Conservation (phyloP, 2,113 vertebrate genomes). For the Neotoma lepida region DNA sequence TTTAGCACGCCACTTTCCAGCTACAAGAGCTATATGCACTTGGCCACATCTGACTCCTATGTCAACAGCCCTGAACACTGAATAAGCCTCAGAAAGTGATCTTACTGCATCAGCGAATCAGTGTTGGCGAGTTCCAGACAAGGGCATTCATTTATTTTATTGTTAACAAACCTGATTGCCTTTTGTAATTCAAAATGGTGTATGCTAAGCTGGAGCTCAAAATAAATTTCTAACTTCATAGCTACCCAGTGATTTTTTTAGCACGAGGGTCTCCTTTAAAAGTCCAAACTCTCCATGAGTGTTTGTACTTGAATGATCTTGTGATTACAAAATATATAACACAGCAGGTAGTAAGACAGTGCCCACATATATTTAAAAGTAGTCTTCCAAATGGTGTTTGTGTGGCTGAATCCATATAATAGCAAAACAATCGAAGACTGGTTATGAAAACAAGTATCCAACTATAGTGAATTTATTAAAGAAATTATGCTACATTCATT, state of each 20-base stretch:
- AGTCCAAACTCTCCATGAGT: conserved; percentile 56
- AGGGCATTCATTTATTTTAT: conserved; percentile 57
- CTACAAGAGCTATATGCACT: not conserved
- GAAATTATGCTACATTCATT: conserved; percentile 19
- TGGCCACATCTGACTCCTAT: not conserved
- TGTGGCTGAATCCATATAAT: not conserved
- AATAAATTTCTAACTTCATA: conserved; percentile 58
- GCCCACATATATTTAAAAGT: not conserved
- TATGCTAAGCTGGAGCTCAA: conserved; percentile 44
- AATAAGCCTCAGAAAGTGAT: conserved; percentile 6
- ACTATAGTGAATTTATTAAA: not conserved
- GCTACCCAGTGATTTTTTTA: conserved; percentile 55
- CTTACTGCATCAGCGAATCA: conserved; percentile 28
- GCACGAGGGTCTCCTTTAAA: conserved; percentile 53
- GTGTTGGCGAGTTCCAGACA: conserved; percentile 25
- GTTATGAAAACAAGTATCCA: not conserved
- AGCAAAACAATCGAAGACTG: conserved; percentile 24
- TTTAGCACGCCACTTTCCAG: not conserved
- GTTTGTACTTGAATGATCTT: conserved; percentile 64
- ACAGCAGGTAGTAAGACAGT: not conserved
- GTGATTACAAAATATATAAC: conserved; percentile 42
- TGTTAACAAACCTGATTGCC: conserved; percentile 62
- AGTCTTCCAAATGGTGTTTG: not conserved
- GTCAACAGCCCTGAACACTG: not conserved
- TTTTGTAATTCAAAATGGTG: conserved; percentile 57